Conservation (phyloP, 1,140 invertebrate species). For the Pachypeltis micranthus region DNA sequence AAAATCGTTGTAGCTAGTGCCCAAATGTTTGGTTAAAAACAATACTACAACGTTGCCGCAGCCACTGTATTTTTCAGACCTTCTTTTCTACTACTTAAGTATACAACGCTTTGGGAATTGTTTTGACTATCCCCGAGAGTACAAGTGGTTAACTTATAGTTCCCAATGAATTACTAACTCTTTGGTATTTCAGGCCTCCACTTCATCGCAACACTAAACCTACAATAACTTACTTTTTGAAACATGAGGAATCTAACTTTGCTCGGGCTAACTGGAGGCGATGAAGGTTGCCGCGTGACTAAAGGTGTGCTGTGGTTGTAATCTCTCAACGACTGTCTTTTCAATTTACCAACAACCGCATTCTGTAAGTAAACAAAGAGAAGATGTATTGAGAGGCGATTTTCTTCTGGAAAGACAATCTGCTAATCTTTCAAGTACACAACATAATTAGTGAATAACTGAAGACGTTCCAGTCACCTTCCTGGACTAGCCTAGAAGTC, state of each 20-base stretch:
- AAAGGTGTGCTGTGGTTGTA: conserved; percentile 16
- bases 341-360: not conserved
- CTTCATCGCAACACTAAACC: not conserved
- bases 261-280: conserved; percentile 38
- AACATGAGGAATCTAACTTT: conserved; percentile 37
- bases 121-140: not conserved
- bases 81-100: not conserved
- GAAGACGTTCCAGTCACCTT: not conserved
- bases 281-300: conserved; percentile 20
- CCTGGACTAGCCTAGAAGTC: no score
- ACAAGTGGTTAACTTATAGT: not conserved
- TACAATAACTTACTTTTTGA: conserved; percentile 33
- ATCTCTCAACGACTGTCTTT: not conserved
- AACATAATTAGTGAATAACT: no score
- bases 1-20: no score
- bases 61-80: not conserved
- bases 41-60: no score
- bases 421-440: no score
- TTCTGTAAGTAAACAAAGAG: not conserved
- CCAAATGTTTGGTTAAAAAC: no score
- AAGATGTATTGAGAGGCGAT: no score
- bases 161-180: not conserved
- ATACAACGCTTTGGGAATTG: not conserved
- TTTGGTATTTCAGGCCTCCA: not conserved
- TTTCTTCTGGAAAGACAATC: no score